phyloP scores from a whole-genome alignment of 2,113 vertebrate genomes.

The Microtus montanus region DNA sequence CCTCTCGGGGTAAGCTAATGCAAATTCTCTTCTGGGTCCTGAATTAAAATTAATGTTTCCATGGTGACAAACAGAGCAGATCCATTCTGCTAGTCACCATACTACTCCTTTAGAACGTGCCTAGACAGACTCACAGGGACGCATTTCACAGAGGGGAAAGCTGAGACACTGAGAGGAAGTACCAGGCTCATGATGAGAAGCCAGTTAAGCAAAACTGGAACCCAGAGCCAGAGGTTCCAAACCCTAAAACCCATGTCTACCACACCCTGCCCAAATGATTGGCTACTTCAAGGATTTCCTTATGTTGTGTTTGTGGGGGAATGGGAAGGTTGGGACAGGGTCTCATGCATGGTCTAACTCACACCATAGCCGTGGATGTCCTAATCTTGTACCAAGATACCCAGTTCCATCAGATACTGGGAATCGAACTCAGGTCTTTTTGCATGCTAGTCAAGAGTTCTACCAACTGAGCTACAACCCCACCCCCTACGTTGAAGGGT shows the following conservation, averaged over 20 bases:
- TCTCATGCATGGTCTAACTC: neutral
- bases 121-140: neutral
- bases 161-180: neutral
- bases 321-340: neutral
- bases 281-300: neutral
- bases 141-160: neutral
- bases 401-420: neutral
- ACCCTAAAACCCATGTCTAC: neutral
- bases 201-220: neutral
- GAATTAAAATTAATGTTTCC: neutral
- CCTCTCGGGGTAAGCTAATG: neutral
- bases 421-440: too few species aligned
- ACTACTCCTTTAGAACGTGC: neutral
- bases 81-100: neutral
- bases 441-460: neutral
- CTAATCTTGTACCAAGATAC: neutral
- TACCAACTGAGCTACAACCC: neutral
- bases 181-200: neutral
- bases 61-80: neutral
- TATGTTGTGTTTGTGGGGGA: neutral
- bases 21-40: neutral
- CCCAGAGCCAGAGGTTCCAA: neutral
- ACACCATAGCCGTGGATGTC: neutral
- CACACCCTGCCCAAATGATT: neutral
- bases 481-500: too few species aligned